phyloP scores from a whole-genome alignment of 2,113 vertebrate species.

The Taxidea taxus region DNA sequence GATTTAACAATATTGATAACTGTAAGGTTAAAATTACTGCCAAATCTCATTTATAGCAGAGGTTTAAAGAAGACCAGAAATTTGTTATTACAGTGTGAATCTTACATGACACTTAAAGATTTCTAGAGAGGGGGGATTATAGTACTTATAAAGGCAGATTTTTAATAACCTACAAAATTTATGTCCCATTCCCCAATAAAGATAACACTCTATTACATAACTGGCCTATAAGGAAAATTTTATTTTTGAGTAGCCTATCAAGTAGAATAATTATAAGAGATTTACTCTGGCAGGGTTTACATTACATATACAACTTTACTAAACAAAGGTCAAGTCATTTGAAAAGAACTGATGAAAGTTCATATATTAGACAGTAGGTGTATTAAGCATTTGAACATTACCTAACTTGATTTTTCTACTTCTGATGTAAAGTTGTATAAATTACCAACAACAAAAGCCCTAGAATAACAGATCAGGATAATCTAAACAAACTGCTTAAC shows the following conservation, averaged over 20 bases:
- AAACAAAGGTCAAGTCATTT: neutral
- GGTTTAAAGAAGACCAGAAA: neutral
- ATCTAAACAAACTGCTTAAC: neutral
- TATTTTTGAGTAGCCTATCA: neutral
- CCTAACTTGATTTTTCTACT: conserved; percentile 14
- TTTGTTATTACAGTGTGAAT: neutral
- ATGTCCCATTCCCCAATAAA: neutral
- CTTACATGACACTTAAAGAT: neutral
- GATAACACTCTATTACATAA: neutral
- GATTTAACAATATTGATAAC: neutral
- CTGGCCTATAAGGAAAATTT: neutral
- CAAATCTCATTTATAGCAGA: conserved; percentile 24
- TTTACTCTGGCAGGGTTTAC: neutral
- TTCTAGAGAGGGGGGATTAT: neutral
- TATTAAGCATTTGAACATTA: neutral
- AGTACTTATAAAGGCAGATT: neutral
- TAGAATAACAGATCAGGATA: neutral
- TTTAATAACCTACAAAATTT: conserved; percentile 17
- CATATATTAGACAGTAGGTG: neutral
- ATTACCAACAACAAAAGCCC: conserved; percentile 9
- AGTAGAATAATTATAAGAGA: neutral
- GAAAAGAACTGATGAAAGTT: conserved; percentile 27
- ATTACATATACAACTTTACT: neutral
- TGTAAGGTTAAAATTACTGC: neutral
- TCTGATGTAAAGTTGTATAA: conserved; percentile 18